phyloP scores from a whole-genome alignment of 2,113 vertebrate species.

The Mungos mungo region DNA sequence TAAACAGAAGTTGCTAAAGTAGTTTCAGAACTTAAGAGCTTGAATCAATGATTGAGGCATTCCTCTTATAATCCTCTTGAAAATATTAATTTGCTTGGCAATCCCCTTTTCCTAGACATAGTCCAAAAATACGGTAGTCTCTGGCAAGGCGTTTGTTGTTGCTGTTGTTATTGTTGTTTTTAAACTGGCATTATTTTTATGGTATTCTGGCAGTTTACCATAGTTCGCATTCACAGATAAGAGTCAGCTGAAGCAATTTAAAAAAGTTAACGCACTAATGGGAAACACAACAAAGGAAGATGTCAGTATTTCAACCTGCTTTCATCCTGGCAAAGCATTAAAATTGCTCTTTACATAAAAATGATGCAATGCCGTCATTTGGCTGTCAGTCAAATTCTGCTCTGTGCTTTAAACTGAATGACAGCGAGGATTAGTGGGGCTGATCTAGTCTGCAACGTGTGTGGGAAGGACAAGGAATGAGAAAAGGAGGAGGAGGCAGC shows the following conservation, averaged over 20 bases:
- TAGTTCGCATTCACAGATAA: neutral
- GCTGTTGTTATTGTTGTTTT: neutral
- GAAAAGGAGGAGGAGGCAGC: neutral
- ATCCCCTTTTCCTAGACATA: neutral
- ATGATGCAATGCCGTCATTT: neutral
- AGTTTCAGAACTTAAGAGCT: neutral
- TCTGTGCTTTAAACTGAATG: conserved; percentile 35
- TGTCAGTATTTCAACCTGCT: neutral
- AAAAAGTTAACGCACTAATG: neutral
- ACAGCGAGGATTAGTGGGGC: neutral
- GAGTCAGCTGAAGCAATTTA: neutral
- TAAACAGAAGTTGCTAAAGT: neutral
- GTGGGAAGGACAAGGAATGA: neutral
- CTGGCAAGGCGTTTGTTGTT: neutral
- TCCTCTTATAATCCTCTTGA: neutral
- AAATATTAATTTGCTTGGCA: conserved; percentile 43
- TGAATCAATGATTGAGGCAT: neutral
- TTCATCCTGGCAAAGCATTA: neutral
- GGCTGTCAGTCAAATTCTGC: neutral
- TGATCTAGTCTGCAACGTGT: neutral
- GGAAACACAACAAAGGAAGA: neutral
- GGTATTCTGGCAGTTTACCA: neutral
- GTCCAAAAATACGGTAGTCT: neutral
- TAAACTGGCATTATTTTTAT: conserved; percentile 21
- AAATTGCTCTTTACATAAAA: conserved; percentile 35